Conservation (phyloP, 2,113 vertebrate species). For the Orcinus orca region DNA sequence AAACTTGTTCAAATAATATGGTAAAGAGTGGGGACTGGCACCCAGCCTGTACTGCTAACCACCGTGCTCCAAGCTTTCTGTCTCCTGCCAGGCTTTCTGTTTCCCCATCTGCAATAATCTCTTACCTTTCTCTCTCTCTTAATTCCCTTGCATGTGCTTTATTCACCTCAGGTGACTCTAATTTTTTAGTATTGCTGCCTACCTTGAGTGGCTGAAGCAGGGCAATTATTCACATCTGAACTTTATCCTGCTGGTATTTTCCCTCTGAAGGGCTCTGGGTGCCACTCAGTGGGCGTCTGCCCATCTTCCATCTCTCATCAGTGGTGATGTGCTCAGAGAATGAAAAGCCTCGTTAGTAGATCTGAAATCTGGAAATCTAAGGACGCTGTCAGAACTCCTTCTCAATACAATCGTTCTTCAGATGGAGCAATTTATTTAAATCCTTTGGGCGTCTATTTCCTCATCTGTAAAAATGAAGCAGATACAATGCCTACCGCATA, state of each 20-base stretch:
- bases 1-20: neutral
- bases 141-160: neutral
- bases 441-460: neutral
- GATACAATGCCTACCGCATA: neutral
- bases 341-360: neutral
- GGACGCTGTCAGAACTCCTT: neutral
- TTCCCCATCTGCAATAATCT: too few species aligned
- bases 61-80: accelerated
- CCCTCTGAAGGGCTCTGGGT: neutral
- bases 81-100: neutral
- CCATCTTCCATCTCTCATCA: neutral
- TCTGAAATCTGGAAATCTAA: neutral
- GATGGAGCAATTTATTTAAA: neutral
- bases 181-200: neutral
- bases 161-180: neutral
- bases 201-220: neutral
- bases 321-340: neutral
- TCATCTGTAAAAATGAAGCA: neutral
- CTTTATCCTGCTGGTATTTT: neutral
- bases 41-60: neutral
- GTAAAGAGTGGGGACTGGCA: neutral
- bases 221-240: neutral
- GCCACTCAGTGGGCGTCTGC: neutral
- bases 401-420: neutral
- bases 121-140: neutral